Conservation (phyloP, 1,140 invertebrate species). For the Drosophila sp. region DNA sequence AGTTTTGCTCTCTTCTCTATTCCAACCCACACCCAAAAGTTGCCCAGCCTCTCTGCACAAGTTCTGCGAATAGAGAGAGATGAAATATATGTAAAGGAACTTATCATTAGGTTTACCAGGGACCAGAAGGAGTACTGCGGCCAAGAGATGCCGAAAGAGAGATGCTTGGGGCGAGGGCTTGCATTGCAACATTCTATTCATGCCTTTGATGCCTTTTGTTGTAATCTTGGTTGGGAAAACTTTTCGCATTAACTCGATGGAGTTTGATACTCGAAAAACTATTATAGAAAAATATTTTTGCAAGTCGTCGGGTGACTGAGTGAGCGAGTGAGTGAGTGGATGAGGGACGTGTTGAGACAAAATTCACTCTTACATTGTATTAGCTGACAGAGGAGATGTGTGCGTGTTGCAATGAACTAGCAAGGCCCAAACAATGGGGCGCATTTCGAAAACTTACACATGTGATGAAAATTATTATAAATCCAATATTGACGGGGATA, state of each 20-base stretch:
- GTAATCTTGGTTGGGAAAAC: constrained; percentile 67
- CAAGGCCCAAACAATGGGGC: background rate
- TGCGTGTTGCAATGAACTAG: constrained; percentile 33
- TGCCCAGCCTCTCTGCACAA: constrained; percentile 37
- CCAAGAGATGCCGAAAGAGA: background rate
- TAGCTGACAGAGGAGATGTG: constrained; percentile 40
- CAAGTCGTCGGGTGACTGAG: constrained; percentile 32
- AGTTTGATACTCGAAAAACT: constrained; percentile 76
- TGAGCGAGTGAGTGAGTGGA: background rate
- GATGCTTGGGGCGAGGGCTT: background rate
- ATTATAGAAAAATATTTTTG: constrained; percentile 79
- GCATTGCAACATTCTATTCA: constrained; percentile 42
- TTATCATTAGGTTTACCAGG: constrained; percentile 54
- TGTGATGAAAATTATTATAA: background rate
- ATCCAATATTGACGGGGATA: no score
- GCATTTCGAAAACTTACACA: background rate
- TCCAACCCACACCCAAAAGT: constrained; percentile 33
- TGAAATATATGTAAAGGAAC: constrained; percentile 33
- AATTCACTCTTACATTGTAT: constrained; percentile 61
- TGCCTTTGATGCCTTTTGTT: constrained; percentile 35
- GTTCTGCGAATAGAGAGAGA: constrained; percentile 14
- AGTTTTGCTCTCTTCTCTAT: constrained; percentile 8
- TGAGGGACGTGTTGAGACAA: background rate
- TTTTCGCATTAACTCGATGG: constrained; percentile 71
- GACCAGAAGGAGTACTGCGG: background rate